A percentile compares a stretch with the other conserved stretches of the same genome.
These are phyloP conservation scores for Dolomedes plantarius DNA, from an alignment of 2,888 invertebrate genomes.

Conservation along the genomic window DNA sequence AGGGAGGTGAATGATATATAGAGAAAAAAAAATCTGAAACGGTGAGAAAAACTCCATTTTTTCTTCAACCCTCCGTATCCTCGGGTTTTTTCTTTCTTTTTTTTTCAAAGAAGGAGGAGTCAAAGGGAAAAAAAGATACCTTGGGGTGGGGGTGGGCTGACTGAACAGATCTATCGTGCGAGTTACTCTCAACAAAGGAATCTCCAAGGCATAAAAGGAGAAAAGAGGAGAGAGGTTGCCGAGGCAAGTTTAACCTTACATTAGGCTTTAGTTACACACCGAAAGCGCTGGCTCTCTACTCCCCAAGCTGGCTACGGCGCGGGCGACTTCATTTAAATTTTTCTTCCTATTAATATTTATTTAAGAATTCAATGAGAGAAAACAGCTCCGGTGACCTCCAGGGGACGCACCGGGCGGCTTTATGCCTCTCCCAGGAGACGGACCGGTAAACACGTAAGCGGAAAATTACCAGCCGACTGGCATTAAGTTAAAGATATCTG, in stretches of 20 bases:
- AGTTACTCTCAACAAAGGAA: constrained; percentile 48
- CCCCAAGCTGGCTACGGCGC: constrained; percentile 25
- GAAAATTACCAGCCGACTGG: constrained; percentile 50
- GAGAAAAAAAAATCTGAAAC: constrained; percentile 33
- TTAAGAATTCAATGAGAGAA: constrained; percentile 72
- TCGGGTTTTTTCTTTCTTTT: constrained; percentile 19
- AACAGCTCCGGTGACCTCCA: constrained; percentile 52
- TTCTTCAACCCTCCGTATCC: constrained; percentile 16
- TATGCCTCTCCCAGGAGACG: constrained; percentile 12
- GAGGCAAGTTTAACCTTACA: constrained; percentile 68
- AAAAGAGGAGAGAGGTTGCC: constrained; percentile 43
- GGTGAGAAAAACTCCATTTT: constrained; percentile 47
- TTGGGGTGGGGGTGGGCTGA: not conserved
- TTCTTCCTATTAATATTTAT: constrained; percentile 71
- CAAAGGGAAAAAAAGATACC: constrained; percentile 21
- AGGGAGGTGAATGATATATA: not conserved
- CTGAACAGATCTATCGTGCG: constrained; percentile 28
- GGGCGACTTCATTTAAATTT: constrained; percentile 70
- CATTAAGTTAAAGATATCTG: constrained; percentile 70
- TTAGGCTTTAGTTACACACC: constrained; percentile 70
- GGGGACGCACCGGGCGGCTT: constrained; percentile 46
- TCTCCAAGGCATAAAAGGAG: constrained; percentile 45
- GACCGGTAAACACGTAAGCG: constrained; percentile 39
- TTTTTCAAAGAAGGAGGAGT: constrained; percentile 20
- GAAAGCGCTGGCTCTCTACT: constrained; percentile 13